Base-by-base conservation (phyloP, 2,888 invertebrate genomes). In the Gisinianus flammeolus region DNA sequence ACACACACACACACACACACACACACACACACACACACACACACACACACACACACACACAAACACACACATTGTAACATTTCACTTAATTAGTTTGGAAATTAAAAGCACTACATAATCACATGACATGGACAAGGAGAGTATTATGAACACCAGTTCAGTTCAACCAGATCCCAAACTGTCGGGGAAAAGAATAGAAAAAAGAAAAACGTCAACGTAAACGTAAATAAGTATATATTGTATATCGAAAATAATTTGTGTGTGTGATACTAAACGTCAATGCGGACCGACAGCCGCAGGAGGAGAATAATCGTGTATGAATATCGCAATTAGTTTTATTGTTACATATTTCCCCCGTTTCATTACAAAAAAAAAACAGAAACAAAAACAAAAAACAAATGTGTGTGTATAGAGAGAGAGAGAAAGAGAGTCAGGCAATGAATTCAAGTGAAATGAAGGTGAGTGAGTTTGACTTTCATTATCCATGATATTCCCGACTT, bases 71-170 rank as follows among this genome's bases (percentile, higher is more conserved):
- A 58, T 56, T 62, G 75, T 76, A 79, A 77, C 78, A 80, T 81
- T 81, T 83, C 79, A 80, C 76, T 80, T 71, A 71, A 71, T 71
- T 71, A 71, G 71, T 56, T 56, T 31, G 28, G 56, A 71, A 71
- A 71, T 71, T 83, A 83, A 82, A 82, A 81, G 79, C 75, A 76
- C 74, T 80, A 77, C 69, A 64, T 79, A 81, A 80, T 81, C 78
- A n/a, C 58, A 58, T 1, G 24, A 6, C 22, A 58, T 58, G 58
- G 58, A 58, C 44, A 44, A 44, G 19, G 58, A 44, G 44, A 44
- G 44, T 12, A 44, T 44, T 44, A 44, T 44, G 2, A 6, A 44
- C 44, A 44, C 44, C n/a, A n/a, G n/a, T n/a, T n/a, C n/a, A n/a
- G n/a, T n/a, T n/a, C n/a, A n/a, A n/a, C n/a, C n/a, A n/a, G n/a